phyloP scores from a whole-genome alignment of 2,113 vertebrate species.

The Phyllostomus discolor region DNA sequence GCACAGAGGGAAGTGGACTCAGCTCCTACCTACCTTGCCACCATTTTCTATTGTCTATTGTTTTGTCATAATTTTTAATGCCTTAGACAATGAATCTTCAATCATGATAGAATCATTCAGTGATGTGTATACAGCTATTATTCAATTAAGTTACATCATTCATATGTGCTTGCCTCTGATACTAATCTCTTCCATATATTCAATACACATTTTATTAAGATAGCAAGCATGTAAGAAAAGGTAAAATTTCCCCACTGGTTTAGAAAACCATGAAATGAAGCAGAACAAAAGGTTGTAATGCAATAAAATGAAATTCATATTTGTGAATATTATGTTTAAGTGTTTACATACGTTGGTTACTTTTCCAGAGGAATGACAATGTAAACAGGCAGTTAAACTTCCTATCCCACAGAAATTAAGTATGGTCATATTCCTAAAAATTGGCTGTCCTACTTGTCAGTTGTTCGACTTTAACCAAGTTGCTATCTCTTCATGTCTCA shows the following conservation, averaged over 20 bases:
- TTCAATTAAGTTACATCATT: conserved; percentile 17
- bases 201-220: not conserved
- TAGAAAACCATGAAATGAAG: conserved; percentile 35
- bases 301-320: not conserved
- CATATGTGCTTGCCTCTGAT: not conserved
- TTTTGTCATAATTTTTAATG: conserved; percentile 25
- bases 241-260: not conserved
- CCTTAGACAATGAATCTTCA: not conserved
- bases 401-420: not conserved
- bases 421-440: conserved; percentile 24
- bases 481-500: not conserved
- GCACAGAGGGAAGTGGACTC: no score
- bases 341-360: not conserved
- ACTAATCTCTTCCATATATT: not conserved
- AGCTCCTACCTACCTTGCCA: no score
- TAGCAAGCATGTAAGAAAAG: conserved; percentile 2
- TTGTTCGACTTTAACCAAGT: not conserved
- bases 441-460: not conserved
- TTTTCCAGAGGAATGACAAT: conserved; percentile 21
- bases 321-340: not conserved
- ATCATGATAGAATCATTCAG: not conserved
- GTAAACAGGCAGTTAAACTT: conserved; percentile 24
- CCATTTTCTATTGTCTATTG: not conserved
- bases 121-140: not conserved
- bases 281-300: not conserved